Conservation (phyloP, 2,888 invertebrate species). For the Gnatocerus cornutus region DNA sequence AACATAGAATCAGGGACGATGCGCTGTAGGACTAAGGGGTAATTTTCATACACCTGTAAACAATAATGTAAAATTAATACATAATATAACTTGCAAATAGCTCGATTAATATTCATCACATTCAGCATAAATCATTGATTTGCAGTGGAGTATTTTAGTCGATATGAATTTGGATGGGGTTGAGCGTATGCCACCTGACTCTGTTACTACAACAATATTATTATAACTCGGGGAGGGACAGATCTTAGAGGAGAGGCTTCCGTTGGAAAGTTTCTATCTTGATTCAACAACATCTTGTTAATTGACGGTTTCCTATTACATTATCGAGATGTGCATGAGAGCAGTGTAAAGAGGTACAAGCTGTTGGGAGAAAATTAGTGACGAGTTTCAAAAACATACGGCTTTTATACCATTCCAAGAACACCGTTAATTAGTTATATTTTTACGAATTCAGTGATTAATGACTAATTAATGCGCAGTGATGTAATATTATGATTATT, state of each 20-base stretch:
- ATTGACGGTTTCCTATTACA: conserved; percentile 36
- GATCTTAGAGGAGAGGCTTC: conserved; percentile 13
- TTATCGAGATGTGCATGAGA: conserved; percentile 20
- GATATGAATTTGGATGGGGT: conserved; percentile 20
- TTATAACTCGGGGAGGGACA: conserved; percentile 11
- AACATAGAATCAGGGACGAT: background rate
- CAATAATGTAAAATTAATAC: conserved; percentile 36
- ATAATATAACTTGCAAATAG: conserved; percentile 35
- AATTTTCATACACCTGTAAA: conserved; percentile 12
- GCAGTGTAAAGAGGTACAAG: conserved; percentile 14
- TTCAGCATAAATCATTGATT: conserved; percentile 31
- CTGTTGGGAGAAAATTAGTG: conserved; percentile 13
- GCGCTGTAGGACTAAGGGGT: background rate
- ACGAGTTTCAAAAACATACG: background rate
- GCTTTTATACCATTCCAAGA: no score
- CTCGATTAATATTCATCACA: conserved; percentile 37
- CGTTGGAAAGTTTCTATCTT: conserved; percentile 25
- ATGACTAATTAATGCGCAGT: conserved; percentile 15
- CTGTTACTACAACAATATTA: conserved; percentile 33
- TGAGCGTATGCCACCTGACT: conserved; percentile 4
- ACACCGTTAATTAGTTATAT: conserved; percentile 16
- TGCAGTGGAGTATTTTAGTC: conserved; percentile 25
- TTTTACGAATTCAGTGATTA: conserved; percentile 16
- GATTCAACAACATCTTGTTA: conserved; percentile 30
- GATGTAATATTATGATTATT: conserved; percentile 18